Evolutionary conservation across 2,113 vertebrate species (phyloP).

Genomic region (Urocynchramus pylzowi): DNA sequence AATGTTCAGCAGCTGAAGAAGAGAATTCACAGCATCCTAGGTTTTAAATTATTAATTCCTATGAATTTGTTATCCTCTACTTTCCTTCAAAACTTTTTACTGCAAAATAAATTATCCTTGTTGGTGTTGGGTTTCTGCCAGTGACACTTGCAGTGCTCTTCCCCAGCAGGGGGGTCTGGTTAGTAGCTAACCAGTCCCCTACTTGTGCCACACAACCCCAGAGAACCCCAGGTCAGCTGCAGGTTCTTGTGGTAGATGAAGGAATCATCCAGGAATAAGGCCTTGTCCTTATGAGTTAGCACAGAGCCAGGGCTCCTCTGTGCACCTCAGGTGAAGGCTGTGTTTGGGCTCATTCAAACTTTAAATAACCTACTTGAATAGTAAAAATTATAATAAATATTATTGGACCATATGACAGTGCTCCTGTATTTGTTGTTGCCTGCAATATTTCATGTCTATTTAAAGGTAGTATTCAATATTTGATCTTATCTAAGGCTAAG

Average conservation of each 20-base stretch:
- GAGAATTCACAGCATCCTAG: conserved; percentile 14
- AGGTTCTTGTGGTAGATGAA: not conserved
- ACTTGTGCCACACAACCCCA: not conserved
- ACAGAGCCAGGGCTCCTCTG: not conserved
- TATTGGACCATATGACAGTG: not conserved
- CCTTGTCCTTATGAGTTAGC: not conserved
- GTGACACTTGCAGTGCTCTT: not conserved
- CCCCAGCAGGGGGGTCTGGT: not conserved
- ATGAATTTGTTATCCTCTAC: conserved; percentile 44
- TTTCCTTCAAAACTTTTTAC: conserved; percentile 28
- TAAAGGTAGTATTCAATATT: not conserved
- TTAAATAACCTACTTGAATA: not conserved
- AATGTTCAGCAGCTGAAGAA: not conserved
- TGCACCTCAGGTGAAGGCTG: not conserved
- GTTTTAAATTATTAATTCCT: conserved; percentile 35
- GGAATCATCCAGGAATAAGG: not conserved
- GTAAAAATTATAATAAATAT: not conserved
- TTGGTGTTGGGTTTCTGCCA: not conserved
- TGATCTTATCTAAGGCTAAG: not conserved
- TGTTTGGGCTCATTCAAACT: not conserved
- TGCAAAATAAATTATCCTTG: not conserved
- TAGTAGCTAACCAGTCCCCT: not conserved
- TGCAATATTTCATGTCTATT: not conserved
- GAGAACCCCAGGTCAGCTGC: not conserved
- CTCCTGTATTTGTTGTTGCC: not conserved